Base-by-base conservation (phyloP, 2,797 vertebrate species). In the Myotis daubentonii region DNA sequence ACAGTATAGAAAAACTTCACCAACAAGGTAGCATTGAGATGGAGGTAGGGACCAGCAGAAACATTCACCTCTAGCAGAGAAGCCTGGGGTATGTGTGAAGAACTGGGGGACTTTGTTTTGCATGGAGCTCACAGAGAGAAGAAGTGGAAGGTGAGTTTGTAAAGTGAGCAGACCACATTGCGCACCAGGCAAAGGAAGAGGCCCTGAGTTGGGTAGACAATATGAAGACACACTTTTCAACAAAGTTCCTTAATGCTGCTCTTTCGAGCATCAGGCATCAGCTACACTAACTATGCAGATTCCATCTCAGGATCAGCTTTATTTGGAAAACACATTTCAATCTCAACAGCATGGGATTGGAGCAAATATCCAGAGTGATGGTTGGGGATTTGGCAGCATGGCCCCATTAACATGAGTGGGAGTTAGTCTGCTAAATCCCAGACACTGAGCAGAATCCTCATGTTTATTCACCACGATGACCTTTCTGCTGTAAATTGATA, bases 401-500 rank as follows among this genome's bases (percentile, higher is more conserved):
- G 94, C 86, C 96, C 84, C 95, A 95, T 97, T 92, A 97, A 93
- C 80, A 85, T 97, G 96, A 97, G 95, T 95, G 91, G 93, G 81
- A 89, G 91, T 95, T 94, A 95, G 97, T 87, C 75, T 91, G 92
- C 78, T 97, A 96, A 98, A 97, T 97, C 94, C 96, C 83, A 93
- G 65, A 36, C 83, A 71, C 78, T 81, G 91, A 95, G 41, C 53
- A 86, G 89, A 97, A 97, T 93, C 71, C 87, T 96, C 71, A 25
- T 97, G 28, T 97, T 98, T 97, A 89, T 95, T 95, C 90, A 95
- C 72, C 75, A 97, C 3, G 5, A 66, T 97, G 94, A 97, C 93
- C 95, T 98, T 97, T 97, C 75, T 90, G 80, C 96, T 97, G 57
- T 94, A 98, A 98, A 97, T 97, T 97, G 98, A 96, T 94, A 96